Conservation (phyloP, 1,140 invertebrate genomes). For the Riptortus pedestris region DNA sequence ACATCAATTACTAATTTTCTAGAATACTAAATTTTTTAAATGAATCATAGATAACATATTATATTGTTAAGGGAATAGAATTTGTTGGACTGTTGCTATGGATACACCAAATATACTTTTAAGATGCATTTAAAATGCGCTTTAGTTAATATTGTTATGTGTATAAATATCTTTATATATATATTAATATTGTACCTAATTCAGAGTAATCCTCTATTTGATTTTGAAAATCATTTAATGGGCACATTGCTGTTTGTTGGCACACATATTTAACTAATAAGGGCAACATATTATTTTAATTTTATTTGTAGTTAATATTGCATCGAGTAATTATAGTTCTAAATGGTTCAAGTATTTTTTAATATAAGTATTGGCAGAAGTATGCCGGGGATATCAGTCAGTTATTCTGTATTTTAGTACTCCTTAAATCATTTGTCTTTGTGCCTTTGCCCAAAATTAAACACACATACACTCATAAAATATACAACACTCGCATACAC, state of each 20-base stretch:
- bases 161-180: constrained; percentile 1
- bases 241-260: too few relatives aligned
- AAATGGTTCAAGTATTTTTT: too few relatives aligned
- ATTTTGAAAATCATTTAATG: too few relatives aligned
- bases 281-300: too few relatives aligned
- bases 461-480: not conserved
- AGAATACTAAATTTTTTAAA: not conserved
- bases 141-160: not conserved
- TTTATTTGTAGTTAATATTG: too few relatives aligned
- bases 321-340: too few relatives aligned
- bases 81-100: constrained; percentile 12
- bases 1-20: not conserved
- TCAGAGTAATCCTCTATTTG: not conserved
- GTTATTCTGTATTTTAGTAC: too few relatives aligned
- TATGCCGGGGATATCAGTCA: too few relatives aligned
- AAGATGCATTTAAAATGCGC: constrained; percentile 1
- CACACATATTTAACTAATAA: too few relatives aligned
- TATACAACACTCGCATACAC: not conserved
- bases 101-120: constrained; percentile 19
- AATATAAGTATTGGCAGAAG: too few relatives aligned
- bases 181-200: constrained; percentile 7
- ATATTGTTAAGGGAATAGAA: not conserved
- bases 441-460: not conserved
- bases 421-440: too few relatives aligned
- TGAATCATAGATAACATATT: not conserved